Evolutionary conservation across 2,888 invertebrate genomes (phyloP).

Genomic region (Buathra laborator): DNA sequence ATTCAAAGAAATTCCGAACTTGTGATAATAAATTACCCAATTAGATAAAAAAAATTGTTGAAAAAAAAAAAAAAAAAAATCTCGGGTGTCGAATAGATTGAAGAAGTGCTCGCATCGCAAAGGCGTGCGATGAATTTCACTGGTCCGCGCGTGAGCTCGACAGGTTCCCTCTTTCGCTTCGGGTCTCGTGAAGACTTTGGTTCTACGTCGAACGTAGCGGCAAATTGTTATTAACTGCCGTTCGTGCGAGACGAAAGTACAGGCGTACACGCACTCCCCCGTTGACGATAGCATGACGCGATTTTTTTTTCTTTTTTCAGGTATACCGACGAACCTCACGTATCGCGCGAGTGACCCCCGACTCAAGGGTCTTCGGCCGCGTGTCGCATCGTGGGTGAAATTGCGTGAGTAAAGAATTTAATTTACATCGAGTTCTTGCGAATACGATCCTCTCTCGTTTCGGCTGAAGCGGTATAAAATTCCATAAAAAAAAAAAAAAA

Average conservation of each 20-base stretch:
- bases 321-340: constrained; percentile 31
- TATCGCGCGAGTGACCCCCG: constrained; percentile 26
- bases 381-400: constrained; percentile 58
- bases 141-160: constrained; percentile 33
- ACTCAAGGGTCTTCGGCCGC: constrained; percentile 1
- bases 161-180: constrained; percentile 47
- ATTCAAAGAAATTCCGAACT: background rate
- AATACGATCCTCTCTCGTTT: background rate
- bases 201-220: constrained; percentile 55
- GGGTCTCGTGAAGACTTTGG: constrained; percentile 41
- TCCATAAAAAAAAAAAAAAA: constrained; percentile 8
- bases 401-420: constrained; percentile 55
- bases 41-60: background rate
- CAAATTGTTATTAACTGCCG: constrained; percentile 74
- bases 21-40: background rate
- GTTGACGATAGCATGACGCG: constrained; percentile 60
- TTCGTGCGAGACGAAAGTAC: constrained; percentile 74
- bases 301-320: constrained; percentile 45
- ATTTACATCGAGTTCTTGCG: constrained; percentile 45
- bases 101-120: constrained; percentile 25
- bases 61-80: background rate
- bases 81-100: constrained; percentile 30
- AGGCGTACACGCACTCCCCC: constrained; percentile 50
- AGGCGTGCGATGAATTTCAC: constrained; percentile 55
- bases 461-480: constrained; percentile 21